Conservation (phyloP, 2,797 vertebrate genomes). For the Acropternis orthonyx region DNA sequence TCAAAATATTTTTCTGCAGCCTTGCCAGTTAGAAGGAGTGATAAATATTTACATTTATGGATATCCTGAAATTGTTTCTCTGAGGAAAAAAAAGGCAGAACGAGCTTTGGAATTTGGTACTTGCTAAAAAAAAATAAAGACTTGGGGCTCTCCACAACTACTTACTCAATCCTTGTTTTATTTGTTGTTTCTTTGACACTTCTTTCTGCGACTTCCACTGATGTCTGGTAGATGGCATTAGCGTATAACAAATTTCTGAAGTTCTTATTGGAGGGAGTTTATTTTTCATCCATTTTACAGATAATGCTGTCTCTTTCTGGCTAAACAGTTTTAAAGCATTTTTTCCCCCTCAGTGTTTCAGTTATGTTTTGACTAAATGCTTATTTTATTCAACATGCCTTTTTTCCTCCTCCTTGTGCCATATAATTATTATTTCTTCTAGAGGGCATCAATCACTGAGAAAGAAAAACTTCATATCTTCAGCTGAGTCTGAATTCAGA, state of each 20-base stretch:
- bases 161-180: not conserved
- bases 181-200: not conserved
- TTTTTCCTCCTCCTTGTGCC: constrained; percentile 34
- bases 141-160: not conserved
- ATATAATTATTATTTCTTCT: constrained; percentile 53
- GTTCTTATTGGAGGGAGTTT: constrained; percentile 53
- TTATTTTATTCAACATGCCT: not conserved
- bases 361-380: constrained; percentile 38
- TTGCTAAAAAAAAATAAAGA: not conserved
- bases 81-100: not conserved
- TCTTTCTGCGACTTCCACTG: constrained; percentile 35
- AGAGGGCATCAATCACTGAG: constrained; percentile 43
- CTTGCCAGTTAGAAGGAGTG: not conserved
- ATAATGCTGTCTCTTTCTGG: constrained; percentile 2
- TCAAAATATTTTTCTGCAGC: not conserved
- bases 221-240: constrained; percentile 66
- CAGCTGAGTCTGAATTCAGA: not conserved
- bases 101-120: not conserved
- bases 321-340: constrained; percentile 14
- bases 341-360: not conserved
- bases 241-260: constrained; percentile 45
- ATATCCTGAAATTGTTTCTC: not conserved
- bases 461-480: constrained; percentile 15
- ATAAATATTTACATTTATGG: not conserved
- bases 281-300: constrained; percentile 40